phyloP scores from a whole-genome alignment of 2,797 vertebrate species.

The Champsocephalus esox region DNA sequence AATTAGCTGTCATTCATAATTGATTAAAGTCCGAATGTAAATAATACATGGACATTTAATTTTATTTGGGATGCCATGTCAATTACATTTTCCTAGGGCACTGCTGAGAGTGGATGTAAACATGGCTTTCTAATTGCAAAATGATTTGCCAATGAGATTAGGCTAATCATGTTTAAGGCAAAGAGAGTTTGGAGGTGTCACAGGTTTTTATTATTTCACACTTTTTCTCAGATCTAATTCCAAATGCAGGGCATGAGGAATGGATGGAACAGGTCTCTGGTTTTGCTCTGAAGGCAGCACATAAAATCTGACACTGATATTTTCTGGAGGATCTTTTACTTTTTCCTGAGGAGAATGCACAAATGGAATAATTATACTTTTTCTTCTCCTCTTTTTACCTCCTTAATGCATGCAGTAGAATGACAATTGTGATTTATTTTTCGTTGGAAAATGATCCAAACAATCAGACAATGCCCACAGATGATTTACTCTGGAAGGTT shows the following conservation, averaged over 20 bases:
- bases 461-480: not conserved
- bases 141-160: conserved; percentile 59
- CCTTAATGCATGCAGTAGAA: not conserved
- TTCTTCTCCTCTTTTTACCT: not conserved
- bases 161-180: conserved; percentile 49
- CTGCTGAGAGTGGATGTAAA: conserved; percentile 59
- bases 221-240: conserved; percentile 5
- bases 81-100: conserved; percentile 52
- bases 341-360: conserved; percentile 15
- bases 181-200: conserved; percentile 35
- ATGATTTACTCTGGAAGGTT: not conserved
- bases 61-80: conserved; percentile 73
- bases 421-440: not conserved
- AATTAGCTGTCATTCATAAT: conserved; percentile 84
- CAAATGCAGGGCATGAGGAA: conserved; percentile 17
- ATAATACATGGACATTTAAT: conserved; percentile 78
- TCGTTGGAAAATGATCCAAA: not conserved
- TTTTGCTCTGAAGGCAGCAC: conserved; percentile 23
- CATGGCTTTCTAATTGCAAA: conserved; percentile 51
- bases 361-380: conserved; percentile 2
- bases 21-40: conserved; percentile 79
- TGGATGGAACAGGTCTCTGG: conserved; percentile 2
- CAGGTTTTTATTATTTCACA: not conserved
- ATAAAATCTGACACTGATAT: conserved; percentile 18
- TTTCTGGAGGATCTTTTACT: conserved; percentile 11